These are phyloP conservation scores for Lithophane ornitopus DNA, from an alignment of 2,888 invertebrate genomes.

Conservation along the genomic window DNA sequence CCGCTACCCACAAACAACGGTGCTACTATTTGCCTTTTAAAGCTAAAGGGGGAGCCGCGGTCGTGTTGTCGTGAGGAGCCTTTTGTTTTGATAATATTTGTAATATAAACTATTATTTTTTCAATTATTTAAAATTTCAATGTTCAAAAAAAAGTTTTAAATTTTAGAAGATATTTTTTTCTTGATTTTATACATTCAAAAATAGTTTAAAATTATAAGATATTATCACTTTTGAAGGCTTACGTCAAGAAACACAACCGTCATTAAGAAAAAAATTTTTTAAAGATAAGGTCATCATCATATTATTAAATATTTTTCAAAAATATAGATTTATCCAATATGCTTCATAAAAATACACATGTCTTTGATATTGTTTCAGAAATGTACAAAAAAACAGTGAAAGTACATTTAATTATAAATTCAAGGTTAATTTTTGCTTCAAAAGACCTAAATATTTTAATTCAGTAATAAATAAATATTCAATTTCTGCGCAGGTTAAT, in stretches of 20 bases:
- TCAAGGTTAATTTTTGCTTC: not conserved
- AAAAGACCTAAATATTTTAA: not conserved
- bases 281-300: conserved; percentile 39
- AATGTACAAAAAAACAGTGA: too few relatives aligned
- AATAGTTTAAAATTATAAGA: conserved; percentile 58
- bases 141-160: not conserved
- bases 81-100: conserved; percentile 50
- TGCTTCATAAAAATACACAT: conserved; percentile 34
- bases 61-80: conserved; percentile 58
- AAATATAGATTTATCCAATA: conserved; percentile 14
- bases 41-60: conserved; percentile 49
- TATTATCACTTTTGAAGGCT: conserved; percentile 48
- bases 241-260: conserved; percentile 64
- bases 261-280: conserved; percentile 53
- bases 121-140: not conserved
- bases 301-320: conserved; percentile 17
- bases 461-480: too few relatives aligned
- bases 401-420: not conserved
- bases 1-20: conserved; percentile 69
- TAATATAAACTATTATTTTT: conserved; percentile 51
- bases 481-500: conserved; percentile 1
- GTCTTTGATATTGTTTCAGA: conserved; percentile 46
- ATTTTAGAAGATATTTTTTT: not conserved
- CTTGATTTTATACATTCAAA: not conserved
- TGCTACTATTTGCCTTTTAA: conserved; percentile 61